Evolutionary conservation across 2,797 vertebrate genomes (phyloP).

Genomic region (Chelon auratus): DNA sequence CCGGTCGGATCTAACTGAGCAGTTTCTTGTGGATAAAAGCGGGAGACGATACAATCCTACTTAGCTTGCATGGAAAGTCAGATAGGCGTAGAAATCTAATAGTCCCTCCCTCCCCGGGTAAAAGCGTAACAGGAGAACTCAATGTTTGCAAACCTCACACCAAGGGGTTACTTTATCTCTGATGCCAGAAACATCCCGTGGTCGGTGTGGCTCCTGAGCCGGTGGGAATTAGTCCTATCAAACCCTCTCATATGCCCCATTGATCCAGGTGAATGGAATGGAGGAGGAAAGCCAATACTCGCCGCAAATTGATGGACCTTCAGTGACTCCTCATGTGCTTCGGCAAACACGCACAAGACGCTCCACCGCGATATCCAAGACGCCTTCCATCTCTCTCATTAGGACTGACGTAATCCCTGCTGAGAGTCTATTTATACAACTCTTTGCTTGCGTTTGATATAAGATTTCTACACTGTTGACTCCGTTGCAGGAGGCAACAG

Average conservation of each 20-base stretch:
- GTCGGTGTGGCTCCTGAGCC: slow-evolving; percentile 43
- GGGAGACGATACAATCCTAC: too few species aligned
- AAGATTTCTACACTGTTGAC: too few species aligned
- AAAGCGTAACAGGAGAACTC: slow-evolving; percentile 1
- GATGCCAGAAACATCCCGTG: slow-evolving; percentile 42
- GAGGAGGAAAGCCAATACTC: slow-evolving; percentile 47
- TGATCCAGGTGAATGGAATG: slow-evolving; percentile 50
- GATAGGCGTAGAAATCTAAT: neutral
- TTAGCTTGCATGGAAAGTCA: neutral
- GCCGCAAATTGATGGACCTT: slow-evolving; percentile 64
- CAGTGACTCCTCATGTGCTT: slow-evolving; percentile 44
- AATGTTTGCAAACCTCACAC: slow-evolving; percentile 41
- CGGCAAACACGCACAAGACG: slow-evolving; percentile 22
- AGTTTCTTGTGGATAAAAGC: too few species aligned
- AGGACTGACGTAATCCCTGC: slow-evolving; percentile 34
- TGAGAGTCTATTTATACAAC: slow-evolving; percentile 42
- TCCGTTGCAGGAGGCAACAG: slow-evolving; percentile 4
- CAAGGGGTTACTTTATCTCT: neutral
- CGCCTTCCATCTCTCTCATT: slow-evolving; percentile 35
- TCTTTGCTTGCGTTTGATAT: slow-evolving; percentile 28
- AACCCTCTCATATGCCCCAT: slow-evolving; percentile 58
- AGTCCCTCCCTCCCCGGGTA: neutral
- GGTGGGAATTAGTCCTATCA: slow-evolving; percentile 61
- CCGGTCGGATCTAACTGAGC: too few species aligned
- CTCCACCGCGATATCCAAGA: slow-evolving; percentile 14